Evolutionary conservation across 2,797 vertebrate genomes (phyloP).

Genomic region (Eupleurogrammus muticus): DNA sequence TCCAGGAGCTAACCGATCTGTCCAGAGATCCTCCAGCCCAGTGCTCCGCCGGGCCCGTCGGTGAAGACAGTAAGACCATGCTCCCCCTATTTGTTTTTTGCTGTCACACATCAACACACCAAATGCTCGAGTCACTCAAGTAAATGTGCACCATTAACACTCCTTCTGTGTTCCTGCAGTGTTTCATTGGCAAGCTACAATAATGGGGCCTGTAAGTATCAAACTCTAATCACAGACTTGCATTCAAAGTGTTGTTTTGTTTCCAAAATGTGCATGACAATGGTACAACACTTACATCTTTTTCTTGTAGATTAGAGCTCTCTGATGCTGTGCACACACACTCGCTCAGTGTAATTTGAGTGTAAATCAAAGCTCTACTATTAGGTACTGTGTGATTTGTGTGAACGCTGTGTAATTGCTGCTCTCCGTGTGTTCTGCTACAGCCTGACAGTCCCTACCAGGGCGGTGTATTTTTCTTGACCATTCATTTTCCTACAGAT

Average conservation of each 20-base stretch:
- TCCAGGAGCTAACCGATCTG: slow-evolving; percentile 95
- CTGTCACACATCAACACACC: slow-evolving; percentile 11
- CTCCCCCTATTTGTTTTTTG: too few relatives aligned
- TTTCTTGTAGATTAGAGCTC: too few relatives aligned
- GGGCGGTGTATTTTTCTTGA: slow-evolving; percentile 87
- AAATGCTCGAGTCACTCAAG: background rate
- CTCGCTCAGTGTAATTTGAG: too few relatives aligned
- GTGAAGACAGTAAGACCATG: slow-evolving; percentile 92
- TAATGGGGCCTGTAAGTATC: slow-evolving; percentile 86
- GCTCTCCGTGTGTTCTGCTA: slow-evolving; percentile 2
- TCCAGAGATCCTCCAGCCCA: slow-evolving; percentile 98
- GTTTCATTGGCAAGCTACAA: slow-evolving; percentile 97
- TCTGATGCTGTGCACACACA: too few relatives aligned
- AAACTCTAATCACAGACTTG: background rate
- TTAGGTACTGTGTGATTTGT: too few relatives aligned
- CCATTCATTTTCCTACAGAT: slow-evolving; percentile 88
- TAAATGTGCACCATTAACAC: background rate
- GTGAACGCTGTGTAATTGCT: background rate
- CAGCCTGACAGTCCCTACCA: slow-evolving; percentile 88
- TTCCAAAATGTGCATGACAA: too few relatives aligned
- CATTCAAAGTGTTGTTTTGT: too few relatives aligned
- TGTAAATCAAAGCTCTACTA: too few relatives aligned
- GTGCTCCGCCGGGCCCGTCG: slow-evolving; percentile 96
- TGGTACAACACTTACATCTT: too few relatives aligned
- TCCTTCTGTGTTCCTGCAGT: slow-evolving; percentile 65